Evolutionary conservation across 2,888 invertebrate genomes (phyloP).

Genomic region (Cheilosia vulpina): DNA sequence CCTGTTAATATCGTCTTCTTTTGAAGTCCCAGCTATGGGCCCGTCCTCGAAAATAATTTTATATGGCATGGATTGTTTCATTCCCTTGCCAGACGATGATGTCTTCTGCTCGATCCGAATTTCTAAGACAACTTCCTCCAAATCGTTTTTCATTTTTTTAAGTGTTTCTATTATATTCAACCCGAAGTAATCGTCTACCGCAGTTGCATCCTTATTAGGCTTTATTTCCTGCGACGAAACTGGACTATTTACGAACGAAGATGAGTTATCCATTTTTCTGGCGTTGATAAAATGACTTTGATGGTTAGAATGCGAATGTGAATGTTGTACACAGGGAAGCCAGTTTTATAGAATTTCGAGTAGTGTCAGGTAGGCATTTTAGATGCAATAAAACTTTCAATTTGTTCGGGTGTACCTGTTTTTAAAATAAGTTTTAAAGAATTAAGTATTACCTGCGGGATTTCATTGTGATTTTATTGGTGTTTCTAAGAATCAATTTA

Average conservation of each 20-base stretch:
- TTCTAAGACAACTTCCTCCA: no score
- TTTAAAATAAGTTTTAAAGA: no score
- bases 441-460: no score
- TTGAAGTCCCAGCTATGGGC: no score
- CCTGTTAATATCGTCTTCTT: background rate
- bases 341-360: no score
- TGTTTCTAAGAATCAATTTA: no score
- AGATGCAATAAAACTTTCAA: no score
- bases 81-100: background rate
- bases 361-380: no score
- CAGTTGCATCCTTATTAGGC: background rate
- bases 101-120: no score
- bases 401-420: no score
- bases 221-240: background rate
- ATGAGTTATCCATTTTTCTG: background rate
- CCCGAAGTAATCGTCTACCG: background rate
- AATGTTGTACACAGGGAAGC: no score
- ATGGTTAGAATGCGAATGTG: background rate
- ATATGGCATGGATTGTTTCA: background rate
- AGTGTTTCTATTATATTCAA: conserved; percentile 13
- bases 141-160: conserved; percentile 5
- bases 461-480: no score
- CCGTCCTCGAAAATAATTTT: background rate
- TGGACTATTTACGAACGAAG: background rate
- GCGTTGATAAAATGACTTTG: background rate